phyloP scores from a whole-genome alignment of 2,113 vertebrate species.

The Toxotes chatareus region DNA sequence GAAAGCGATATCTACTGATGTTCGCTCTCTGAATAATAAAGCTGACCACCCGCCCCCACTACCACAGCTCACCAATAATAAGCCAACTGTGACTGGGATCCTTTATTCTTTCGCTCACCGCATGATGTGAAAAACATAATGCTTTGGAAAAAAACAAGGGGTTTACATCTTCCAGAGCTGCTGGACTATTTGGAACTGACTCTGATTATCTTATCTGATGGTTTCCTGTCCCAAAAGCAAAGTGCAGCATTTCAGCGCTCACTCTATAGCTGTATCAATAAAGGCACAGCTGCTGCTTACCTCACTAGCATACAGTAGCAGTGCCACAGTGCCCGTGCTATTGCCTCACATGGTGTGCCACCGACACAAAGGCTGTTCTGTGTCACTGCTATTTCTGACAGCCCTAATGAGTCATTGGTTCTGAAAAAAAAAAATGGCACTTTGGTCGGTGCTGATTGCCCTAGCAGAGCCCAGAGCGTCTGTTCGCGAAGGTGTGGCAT shows the following conservation, averaged over 20 bases:
- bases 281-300: constrained; percentile 21
- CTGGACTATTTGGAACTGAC: constrained; percentile 53
- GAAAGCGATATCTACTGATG: constrained; percentile 75
- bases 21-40: constrained; percentile 68
- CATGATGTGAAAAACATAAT: constrained; percentile 76
- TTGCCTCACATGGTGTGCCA: constrained; percentile 61
- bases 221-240: constrained; percentile 37
- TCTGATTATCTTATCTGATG: constrained; percentile 70
- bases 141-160: constrained; percentile 23
- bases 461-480: constrained; percentile 72
- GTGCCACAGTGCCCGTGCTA: constrained; percentile 47
- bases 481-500: constrained; percentile 75
- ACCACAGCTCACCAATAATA: constrained; percentile 65
- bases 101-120: constrained; percentile 63
- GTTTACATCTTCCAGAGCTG: constrained; percentile 65
- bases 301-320: constrained; percentile 25
- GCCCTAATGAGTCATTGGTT: constrained; percentile 73
- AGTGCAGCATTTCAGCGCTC: constrained; percentile 12
- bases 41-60: constrained; percentile 64
- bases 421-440: constrained; percentile 44
- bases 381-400: constrained; percentile 76
- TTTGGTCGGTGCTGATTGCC: constrained; percentile 73
- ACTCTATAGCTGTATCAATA: constrained; percentile 20
- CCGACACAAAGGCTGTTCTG: constrained; percentile 71
- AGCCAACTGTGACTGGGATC: constrained; percentile 54